Base-by-base conservation (phyloP, 2,888 invertebrate species). In the Suillia variegata region DNA sequence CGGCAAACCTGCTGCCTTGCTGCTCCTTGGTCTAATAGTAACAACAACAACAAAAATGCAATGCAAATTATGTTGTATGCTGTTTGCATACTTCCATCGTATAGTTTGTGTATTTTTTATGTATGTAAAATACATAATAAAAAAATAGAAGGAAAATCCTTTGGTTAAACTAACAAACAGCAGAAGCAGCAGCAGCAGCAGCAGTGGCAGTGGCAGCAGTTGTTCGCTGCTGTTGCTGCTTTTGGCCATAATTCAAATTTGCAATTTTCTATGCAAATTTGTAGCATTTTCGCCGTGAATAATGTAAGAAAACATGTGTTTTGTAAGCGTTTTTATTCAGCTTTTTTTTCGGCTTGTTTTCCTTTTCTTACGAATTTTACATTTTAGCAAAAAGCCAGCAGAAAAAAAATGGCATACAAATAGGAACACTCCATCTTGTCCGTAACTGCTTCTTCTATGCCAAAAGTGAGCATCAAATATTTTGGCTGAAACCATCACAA, bases 201-300 rank as follows among this genome's bases (percentile, higher is more conserved):
- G n/a, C n/a, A n/a, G n/a, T n/a, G n/a, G n/a, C n/a, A n/a, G n/a
- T n/a, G 31, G 31, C 31, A 31, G 31, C 6, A 31, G 31, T 31
- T 31, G 6, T 12, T 31, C 31, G 31, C 31, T 31, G n/a, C 4
- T 38, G 38, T 5, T 38, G 38, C 57, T 56, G 64, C 63, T 66
- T 61, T 60, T 65, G 71, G 71, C 69, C 67, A 76, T 77, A 76
- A 75, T 71, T 77, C 77, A 77, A 78, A 78, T 77, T 74, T 74
- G 69, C 75, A 74, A 76, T 76, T 77, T 75, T 72, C 74, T 75
- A 78, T 77, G 77, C 72, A 75, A 77, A 77, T 76, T 78, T 74
- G 70, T 68, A 70, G 45, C 45, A 45, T 17, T 18, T 45, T 45
- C 18, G 5, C 45, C 18, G 4, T 45, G 45, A 45, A 45, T 45